Evolutionary conservation across 2,888 invertebrate species (phyloP), one percentile per base, ranked within the genome.

Genomic region (Plebejus melissa): DNA sequence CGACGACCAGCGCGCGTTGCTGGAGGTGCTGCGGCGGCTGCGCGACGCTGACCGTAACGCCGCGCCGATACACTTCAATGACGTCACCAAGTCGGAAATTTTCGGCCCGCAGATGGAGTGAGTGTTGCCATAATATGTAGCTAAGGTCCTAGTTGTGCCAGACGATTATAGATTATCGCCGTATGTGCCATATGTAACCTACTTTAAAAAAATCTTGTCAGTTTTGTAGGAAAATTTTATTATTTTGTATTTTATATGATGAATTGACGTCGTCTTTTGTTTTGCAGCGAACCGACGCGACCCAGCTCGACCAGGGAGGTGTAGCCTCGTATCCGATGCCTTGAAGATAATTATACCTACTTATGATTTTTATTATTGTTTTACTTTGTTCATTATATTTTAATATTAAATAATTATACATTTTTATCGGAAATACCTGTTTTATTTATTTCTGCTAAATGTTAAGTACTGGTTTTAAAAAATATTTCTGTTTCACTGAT

Each of bases 21-120:
- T 95, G 74, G 93, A 95, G 83, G 88, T 94, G 79, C 87, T 95
- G 82, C 88, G 94, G 13, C 85, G 94, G 4, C 91, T 94, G 60
- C 83, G 93, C 0, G 90, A 90, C 80, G 89, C 90, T 79, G 94
- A 94, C 84, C 82, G 84, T 83, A 94, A 94, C 91, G 88, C 90
- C 76, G 86, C 94, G 1, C 89, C 92, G 28, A 93, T 95, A 79
- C 90, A 89, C 81, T 95, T 95, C 85, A 91, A 88, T 79, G 94
- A 94, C 77, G 91, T 95, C 84, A 91, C 91, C 0, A 88, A 90
- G 79, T 87, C 88, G 0, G 91, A 93, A 76, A 92, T 93, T 80
- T 91, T 90, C 76, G 93, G 93, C 0, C 81, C 85, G 11, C 78
- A 82, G 11, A 81, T 86, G 16, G 86, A 88, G 92, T 91, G 79